Conservation (phyloP, 2,888 invertebrate species). For the Ashinkailepas kermadecensis region DNA sequence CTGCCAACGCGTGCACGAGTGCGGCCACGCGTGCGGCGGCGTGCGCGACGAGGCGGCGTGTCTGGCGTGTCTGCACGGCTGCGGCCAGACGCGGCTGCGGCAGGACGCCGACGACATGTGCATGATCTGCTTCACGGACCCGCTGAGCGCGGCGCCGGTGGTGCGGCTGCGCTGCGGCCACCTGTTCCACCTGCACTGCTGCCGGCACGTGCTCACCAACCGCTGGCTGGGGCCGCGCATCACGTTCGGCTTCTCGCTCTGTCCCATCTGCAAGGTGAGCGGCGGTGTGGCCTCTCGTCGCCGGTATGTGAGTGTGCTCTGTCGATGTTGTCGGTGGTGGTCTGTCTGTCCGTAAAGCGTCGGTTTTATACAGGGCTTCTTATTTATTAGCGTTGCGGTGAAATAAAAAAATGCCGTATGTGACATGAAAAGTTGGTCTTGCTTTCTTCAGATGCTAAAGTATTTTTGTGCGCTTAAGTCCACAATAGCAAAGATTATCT, state of each 20-base stretch:
- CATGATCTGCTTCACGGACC: conserved; percentile 98
- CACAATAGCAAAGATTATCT: too few relatives aligned
- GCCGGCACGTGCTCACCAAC: conserved; percentile 70
- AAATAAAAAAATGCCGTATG: too few relatives aligned
- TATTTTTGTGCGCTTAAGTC: too few relatives aligned
- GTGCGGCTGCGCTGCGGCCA: conserved; percentile 81
- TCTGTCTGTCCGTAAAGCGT: too few relatives aligned
- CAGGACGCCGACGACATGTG: conserved; percentile 99
- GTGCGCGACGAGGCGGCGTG: conserved; percentile 75
- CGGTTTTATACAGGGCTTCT: too few relatives aligned
- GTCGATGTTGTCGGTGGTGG: too few relatives aligned
- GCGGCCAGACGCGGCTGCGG: conserved; percentile 55
- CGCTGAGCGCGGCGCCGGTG: conserved; percentile 88
- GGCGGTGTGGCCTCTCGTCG: too few relatives aligned
- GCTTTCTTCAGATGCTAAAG: too few relatives aligned
- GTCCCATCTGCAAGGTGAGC: conserved; percentile 89
- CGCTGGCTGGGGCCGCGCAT: conserved; percentile 94
- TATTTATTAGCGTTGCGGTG: too few relatives aligned
- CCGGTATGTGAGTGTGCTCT: too few relatives aligned
- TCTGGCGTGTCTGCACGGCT: conserved; percentile 83
- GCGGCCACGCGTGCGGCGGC: conserved; percentile 91
- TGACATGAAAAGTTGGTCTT: too few relatives aligned
- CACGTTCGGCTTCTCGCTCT: conserved; percentile 88
- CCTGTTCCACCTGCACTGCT: conserved; percentile 90
- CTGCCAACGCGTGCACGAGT: conserved; percentile 70